Evolutionary conservation across 92 coral and sea anemone species (phyloP).

Genomic region (Epizoanthus ramosus): DNA sequence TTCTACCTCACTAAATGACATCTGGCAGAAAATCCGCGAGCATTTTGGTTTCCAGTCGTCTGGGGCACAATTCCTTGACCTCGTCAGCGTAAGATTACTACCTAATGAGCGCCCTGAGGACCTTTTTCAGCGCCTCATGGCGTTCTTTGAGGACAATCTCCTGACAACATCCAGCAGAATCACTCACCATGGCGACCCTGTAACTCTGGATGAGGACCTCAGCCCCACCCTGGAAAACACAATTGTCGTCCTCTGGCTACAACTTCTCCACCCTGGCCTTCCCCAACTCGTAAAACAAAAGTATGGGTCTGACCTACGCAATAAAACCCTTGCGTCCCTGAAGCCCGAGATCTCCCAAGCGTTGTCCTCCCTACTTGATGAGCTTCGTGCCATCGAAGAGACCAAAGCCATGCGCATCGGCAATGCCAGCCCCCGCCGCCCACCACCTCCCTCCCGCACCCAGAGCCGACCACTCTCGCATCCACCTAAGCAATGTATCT

Average conservation of each 20-base stretch:
- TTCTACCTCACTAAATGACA: constrained; percentile 62
- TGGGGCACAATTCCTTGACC: constrained; percentile 54
- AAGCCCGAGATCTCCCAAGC: no score
- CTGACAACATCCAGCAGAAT: constrained; percentile 52
- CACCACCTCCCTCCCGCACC: neutral
- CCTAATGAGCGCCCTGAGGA: constrained; percentile 58
- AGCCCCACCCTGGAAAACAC: constrained; percentile 65
- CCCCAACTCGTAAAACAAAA: no score
- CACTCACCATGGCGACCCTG: constrained; percentile 61
- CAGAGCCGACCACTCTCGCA: neutral
- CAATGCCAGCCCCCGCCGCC: constrained; percentile 19
- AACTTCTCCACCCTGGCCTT: constrained; percentile 69
- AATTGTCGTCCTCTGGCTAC: constrained; percentile 53
- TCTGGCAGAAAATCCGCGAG: constrained; percentile 49
- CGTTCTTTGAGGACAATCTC: constrained; percentile 57
- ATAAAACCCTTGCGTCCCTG: no score
- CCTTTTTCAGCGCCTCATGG: no score
- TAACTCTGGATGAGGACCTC: constrained; percentile 57
- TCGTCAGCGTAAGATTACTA: constrained; percentile 33
- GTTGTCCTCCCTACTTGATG: constrained; percentile 47
- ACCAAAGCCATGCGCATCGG: constrained; percentile 41
- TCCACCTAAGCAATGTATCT: constrained; percentile 12
- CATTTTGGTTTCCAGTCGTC: constrained; percentile 62
- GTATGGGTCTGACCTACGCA: no score
- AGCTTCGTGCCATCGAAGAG: constrained; percentile 14